These are phyloP conservation scores for honey bee (Apis mellifera) DNA, from an alignment of 1,140 invertebrate species.

Conservation along the genomic window DNA sequence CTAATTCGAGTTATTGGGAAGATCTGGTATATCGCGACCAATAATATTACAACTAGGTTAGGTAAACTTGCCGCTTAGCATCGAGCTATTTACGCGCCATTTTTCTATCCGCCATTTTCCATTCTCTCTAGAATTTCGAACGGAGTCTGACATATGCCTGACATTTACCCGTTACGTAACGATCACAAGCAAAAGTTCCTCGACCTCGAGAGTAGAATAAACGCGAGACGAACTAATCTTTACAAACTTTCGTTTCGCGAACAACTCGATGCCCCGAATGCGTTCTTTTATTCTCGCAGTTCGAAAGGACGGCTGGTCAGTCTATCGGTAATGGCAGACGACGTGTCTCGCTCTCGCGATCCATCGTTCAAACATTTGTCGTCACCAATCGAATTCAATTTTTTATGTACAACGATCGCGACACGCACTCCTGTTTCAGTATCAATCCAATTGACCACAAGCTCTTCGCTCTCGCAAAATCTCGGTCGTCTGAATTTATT, in stretches of 20 bases:
- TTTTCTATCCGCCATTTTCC: slow-evolving; percentile 20
- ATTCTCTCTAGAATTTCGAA: slow-evolving; percentile 6
- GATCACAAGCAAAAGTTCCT: background rate
- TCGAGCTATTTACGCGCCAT: slow-evolving; percentile 28
- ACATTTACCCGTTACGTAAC: slow-evolving; percentile 27
- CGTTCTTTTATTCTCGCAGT: background rate
- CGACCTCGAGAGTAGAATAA: background rate
- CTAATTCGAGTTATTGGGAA: slow-evolving; percentile 14
- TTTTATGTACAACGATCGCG: background rate
- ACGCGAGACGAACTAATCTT: background rate
- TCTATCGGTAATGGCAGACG: slow-evolving; percentile 66
- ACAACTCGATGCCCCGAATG: slow-evolving; percentile 24
- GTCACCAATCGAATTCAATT: slow-evolving; percentile 11
- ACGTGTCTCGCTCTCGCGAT: slow-evolving; percentile 20
- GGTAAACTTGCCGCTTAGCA: slow-evolving; percentile 32
- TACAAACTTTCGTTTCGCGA: slow-evolving; percentile 7
- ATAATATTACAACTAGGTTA: slow-evolving; percentile 56
- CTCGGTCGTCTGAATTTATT: slow-evolving; percentile 34
- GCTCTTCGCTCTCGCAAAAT: slow-evolving; percentile 5
- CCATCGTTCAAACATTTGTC: background rate
- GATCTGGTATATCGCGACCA: slow-evolving; percentile 8
- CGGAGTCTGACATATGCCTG: slow-evolving; percentile 27
- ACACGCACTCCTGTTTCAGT: too few species aligned
- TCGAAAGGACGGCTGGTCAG: slow-evolving; percentile 66
- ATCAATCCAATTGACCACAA: too few species aligned